These are phyloP conservation scores for Nomada goodeniana DNA, from an alignment of 2,888 invertebrate species.

Conservation along the genomic window DNA sequence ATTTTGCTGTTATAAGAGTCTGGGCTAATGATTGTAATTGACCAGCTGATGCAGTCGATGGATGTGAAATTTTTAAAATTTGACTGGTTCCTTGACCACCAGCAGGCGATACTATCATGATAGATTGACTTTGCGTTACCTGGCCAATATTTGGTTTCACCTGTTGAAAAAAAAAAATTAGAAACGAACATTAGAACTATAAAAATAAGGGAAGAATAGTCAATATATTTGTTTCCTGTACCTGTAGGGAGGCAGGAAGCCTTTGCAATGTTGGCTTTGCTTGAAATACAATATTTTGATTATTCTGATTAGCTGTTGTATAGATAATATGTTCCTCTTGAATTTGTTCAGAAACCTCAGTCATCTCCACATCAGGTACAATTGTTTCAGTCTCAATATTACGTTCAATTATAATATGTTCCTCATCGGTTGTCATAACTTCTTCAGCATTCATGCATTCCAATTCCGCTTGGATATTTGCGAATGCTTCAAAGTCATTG, in stretches of 20 bases:
- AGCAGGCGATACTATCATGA: constrained; percentile 83
- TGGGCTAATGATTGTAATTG: constrained; percentile 83
- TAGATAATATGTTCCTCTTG: constrained; percentile 80
- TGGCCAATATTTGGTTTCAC: constrained; percentile 77
- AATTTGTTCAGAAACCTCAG: constrained; percentile 76
- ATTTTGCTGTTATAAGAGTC: constrained; percentile 82
- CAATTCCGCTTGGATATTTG: constrained; percentile 84
- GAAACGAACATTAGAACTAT: not conserved
- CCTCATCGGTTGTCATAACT: constrained; percentile 81
- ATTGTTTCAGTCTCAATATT: constrained; percentile 75
- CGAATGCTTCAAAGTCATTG: constrained; percentile 83
- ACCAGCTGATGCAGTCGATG: constrained; percentile 80
- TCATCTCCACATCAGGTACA: constrained; percentile 81
- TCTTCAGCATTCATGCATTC: constrained; percentile 83
- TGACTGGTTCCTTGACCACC: constrained; percentile 82
- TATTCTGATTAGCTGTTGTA: constrained; percentile 78
- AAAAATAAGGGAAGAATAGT: not conserved
- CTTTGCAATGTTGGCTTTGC: constrained; percentile 82
- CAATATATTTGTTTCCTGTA: constrained; percentile 43
- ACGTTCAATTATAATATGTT: constrained; percentile 70
- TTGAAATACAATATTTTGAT: constrained; percentile 81
- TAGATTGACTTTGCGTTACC: constrained; percentile 81
- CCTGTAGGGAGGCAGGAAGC: constrained; percentile 80
- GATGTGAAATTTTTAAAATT: constrained; percentile 83
- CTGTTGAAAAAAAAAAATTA: constrained; percentile 58